phyloP scores from a whole-genome alignment of 1,140 invertebrate genomes.

The Drosophila sechellia region DNA sequence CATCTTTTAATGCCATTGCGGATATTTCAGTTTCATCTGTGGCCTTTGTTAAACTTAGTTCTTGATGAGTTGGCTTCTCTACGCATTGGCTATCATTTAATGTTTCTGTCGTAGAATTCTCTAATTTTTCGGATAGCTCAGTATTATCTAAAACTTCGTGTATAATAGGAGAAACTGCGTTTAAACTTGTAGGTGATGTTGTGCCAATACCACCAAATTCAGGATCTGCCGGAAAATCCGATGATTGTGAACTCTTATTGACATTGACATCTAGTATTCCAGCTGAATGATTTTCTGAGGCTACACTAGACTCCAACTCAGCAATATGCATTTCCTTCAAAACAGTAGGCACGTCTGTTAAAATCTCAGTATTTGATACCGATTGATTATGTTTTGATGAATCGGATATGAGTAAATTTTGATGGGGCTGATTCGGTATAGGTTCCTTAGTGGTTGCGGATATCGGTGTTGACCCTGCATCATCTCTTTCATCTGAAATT shows the following conservation, averaged over 20 bases:
- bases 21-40: constrained; percentile 55
- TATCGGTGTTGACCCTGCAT: constrained; percentile 32
- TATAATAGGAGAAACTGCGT: not conserved
- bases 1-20: constrained; percentile 12
- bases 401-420: constrained; percentile 14
- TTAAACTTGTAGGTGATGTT: not conserved
- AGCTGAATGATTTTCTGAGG: not conserved
- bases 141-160: not conserved
- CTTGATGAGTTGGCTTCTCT: not conserved
- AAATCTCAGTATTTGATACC: constrained; percentile 15
- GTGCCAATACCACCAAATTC: not conserved
- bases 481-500: constrained; percentile 44
- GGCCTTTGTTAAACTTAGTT: constrained; percentile 12
- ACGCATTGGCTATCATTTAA: constrained; percentile 1
- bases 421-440: constrained; percentile 13
- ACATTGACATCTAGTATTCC: not conserved
- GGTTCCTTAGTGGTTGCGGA: constrained; percentile 17
- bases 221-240: not conserved
- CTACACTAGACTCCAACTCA: not conserved
- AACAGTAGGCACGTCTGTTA: constrained; percentile 5
- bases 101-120: not conserved
- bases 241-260: not conserved
- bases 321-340: constrained; percentile 6
- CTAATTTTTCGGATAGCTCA: not conserved
- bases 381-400: constrained; percentile 2